These are phyloP conservation scores for Buceros bicornis DNA, from an alignment of 2,797 vertebrate species.

Conservation along the genomic window DNA sequence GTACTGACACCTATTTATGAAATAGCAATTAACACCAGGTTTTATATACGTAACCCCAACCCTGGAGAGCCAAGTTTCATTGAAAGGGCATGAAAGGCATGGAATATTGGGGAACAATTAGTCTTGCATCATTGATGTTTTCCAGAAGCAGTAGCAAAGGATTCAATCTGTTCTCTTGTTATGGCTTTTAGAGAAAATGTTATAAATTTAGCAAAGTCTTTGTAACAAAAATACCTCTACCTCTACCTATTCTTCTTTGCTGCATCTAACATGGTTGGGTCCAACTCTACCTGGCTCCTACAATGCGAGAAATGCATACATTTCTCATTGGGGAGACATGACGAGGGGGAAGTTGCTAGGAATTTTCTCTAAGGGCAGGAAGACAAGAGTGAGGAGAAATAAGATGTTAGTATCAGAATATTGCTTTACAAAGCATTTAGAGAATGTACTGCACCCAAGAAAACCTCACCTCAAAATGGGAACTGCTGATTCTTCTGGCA, in stretches of 20 bases:
- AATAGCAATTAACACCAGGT: background rate
- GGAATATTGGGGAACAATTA: background rate
- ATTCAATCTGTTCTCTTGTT: background rate
- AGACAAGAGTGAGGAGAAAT: background rate
- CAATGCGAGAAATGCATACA: background rate
- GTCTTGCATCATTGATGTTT: background rate
- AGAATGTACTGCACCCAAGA: background rate
- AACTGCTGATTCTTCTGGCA: background rate
- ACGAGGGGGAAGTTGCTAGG: accelerated
- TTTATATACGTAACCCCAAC: background rate
- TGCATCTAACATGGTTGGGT: background rate
- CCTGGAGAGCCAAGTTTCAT: background rate
- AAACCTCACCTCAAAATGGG: background rate
- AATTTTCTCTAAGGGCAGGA: background rate
- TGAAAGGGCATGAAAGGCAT: background rate
- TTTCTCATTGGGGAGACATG: background rate
- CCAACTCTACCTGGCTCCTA: background rate
- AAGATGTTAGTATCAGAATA: background rate
- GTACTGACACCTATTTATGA: background rate
- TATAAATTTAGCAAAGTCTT: background rate
- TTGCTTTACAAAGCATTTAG: background rate
- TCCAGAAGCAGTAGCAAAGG: background rate
- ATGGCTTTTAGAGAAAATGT: background rate
- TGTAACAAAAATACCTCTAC: background rate
- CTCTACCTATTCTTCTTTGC: background rate